Conservation (phyloP, 2,797 vertebrate genomes). For the Macrochelys suwanniensis region DNA sequence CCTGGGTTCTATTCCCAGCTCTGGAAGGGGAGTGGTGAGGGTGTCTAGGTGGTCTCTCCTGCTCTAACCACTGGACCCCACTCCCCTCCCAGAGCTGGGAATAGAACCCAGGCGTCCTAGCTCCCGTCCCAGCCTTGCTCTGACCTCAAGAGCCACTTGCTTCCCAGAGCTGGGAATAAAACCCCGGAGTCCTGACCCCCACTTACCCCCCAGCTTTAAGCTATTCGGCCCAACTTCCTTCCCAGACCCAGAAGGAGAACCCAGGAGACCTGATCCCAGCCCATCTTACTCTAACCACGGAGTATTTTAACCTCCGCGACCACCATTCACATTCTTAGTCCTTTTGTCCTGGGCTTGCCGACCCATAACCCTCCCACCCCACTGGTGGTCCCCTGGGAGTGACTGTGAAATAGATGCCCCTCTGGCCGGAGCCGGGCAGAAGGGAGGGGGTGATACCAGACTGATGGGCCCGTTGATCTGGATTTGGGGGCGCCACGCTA, state of each 20-base stretch:
- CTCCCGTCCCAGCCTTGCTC: too few relatives aligned
- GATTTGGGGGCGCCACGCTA: neutral
- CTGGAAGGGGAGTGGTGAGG: neutral
- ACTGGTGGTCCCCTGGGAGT: neutral
- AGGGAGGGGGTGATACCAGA: neutral
- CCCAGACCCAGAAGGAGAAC: neutral
- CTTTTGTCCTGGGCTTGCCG: neutral
- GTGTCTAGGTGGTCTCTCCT: neutral
- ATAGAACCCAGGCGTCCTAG: too few relatives aligned
- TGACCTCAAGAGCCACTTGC: too few relatives aligned
- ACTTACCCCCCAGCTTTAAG: too few relatives aligned
- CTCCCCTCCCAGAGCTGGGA: neutral
- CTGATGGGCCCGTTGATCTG: neutral
- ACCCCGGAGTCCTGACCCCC: too few relatives aligned
- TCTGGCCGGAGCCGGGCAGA: neutral
- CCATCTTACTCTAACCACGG: too few relatives aligned
- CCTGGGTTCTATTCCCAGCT: neutral
- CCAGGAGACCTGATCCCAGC: neutral
- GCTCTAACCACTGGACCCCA: neutral
- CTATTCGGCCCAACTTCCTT: too few relatives aligned
- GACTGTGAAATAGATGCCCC: neutral
- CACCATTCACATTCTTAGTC: neutral
- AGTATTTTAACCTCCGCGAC: too few relatives aligned
- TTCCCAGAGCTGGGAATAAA: too few relatives aligned
- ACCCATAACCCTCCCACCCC: too few relatives aligned